Percentiles rank a stretch among this genome's conserved stretches.
Conservation (phyloP, 2,113 vertebrate species). For the rat (Rattus norvegicus) region GRCr8 NC_086019.1:236071501-236072000, state of each 20-base stretch:
- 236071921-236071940: neutral
- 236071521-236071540: neutral
- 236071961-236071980: neutral
- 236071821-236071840: neutral
- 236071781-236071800: neutral
- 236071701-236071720: neutral
- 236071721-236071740: neutral
- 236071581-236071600: neutral
- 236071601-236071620: neutral
- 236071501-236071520: neutral
- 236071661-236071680: neutral
- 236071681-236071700: slow-evolving; percentile 39
- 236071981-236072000: neutral
- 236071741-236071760: neutral
- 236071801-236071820: neutral
- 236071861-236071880: neutral
- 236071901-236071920: neutral
- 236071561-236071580: neutral
- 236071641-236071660: neutral
- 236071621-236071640: neutral
- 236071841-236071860: neutral
- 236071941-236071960: neutral
- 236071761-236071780: neutral
- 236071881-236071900: neutral
- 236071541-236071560: neutral